These are phyloP conservation scores for Apodemus sylvaticus DNA, from an alignment of 2,113 vertebrate genomes.

Conservation along the genomic window DNA sequence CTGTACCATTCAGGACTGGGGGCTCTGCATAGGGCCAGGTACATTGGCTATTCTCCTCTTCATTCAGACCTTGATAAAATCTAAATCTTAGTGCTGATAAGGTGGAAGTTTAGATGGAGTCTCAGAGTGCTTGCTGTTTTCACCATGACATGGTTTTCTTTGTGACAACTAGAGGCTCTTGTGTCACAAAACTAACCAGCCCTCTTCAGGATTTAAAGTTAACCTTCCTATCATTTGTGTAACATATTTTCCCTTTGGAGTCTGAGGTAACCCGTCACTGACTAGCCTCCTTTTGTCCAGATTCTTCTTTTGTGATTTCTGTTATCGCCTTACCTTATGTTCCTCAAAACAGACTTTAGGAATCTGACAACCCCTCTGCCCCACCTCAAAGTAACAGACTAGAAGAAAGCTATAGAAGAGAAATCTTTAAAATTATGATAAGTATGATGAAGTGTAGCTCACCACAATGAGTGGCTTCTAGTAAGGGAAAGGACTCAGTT, in stretches of 20 bases:
- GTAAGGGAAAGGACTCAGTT: background rate
- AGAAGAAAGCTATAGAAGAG: background rate
- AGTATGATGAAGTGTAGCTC: background rate
- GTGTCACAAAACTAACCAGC: accelerated
- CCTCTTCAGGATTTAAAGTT: background rate
- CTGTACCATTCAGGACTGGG: too few species aligned
- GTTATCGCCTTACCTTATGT: background rate
- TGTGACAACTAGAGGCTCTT: background rate
- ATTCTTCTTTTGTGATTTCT: background rate
- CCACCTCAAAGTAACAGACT: background rate
- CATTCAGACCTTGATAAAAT: background rate
- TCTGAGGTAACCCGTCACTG: background rate
- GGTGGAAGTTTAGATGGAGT: too few species aligned
- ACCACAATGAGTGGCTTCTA: too few species aligned
- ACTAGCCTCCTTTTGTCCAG: background rate
- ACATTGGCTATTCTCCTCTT: background rate
- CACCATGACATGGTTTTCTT: background rate
- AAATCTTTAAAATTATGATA: background rate
- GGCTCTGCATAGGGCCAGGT: background rate
- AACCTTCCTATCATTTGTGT: background rate
- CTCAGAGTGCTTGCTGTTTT: too few species aligned
- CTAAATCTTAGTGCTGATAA: background rate
- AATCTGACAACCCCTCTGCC: background rate
- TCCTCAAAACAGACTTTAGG: background rate
- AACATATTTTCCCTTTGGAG: background rate